These are phyloP conservation scores for Meliscaeva auricollis DNA, from an alignment of 2,888 invertebrate species.

Conservation along the genomic window DNA sequence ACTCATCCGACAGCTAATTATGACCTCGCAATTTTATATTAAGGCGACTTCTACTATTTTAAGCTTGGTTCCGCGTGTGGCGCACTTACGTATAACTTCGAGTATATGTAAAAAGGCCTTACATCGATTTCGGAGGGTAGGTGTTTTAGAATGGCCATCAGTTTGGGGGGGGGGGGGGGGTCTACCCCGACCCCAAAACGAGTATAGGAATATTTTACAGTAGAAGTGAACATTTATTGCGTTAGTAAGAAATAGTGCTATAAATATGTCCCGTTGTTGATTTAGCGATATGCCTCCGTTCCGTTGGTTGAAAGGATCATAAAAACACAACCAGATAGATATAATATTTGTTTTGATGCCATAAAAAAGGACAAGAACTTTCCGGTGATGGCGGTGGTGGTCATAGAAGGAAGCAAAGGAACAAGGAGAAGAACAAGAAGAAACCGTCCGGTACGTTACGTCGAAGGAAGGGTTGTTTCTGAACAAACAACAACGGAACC, in stretches of 20 bases:
- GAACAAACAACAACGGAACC: neutral
- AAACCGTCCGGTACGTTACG: no score
- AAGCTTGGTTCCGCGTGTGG: conserved; percentile 9
- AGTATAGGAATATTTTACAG: conserved; percentile 63
- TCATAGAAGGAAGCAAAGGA: neutral
- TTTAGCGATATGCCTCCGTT: conserved; percentile 75
- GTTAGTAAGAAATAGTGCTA: conserved; percentile 81
- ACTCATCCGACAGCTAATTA: conserved; percentile 82
- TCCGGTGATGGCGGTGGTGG: conserved; percentile 53
- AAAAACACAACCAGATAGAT: conserved; percentile 76
- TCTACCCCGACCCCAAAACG: neutral
- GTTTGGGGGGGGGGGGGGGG: no score
- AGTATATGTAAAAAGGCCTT: conserved; percentile 15
- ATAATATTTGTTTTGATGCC: conserved; percentile 76
- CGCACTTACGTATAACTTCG: neutral
- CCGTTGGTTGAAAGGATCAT: conserved; percentile 74
- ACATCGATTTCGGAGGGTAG: conserved; percentile 73
- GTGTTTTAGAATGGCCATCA: conserved; percentile 53
- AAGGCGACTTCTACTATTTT: conserved; percentile 69
- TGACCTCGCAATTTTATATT: conserved; percentile 82
- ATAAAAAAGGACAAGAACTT: conserved; percentile 77
- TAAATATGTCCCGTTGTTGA: conserved; percentile 84
- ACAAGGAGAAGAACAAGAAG: neutral
- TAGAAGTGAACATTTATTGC: conserved; percentile 82
- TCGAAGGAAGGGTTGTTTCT: conserved; percentile 42